A percentile compares a stretch with the other conserved stretches of the same genome.
These are phyloP conservation scores for Rhagonycha lutea DNA, from an alignment of 2,888 invertebrate genomes.

Conservation along the genomic window DNA sequence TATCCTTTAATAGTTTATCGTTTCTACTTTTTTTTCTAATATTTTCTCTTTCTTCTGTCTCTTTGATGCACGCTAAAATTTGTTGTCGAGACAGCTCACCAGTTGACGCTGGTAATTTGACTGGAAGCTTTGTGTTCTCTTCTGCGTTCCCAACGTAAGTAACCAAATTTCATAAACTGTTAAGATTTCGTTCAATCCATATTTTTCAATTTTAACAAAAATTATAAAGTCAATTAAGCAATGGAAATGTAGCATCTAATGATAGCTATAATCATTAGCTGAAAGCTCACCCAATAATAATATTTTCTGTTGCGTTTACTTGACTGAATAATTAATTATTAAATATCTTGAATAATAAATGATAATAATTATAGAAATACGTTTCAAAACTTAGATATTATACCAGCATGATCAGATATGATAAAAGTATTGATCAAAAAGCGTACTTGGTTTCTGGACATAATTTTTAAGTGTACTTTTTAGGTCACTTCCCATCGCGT, in stretches of 20 bases:
- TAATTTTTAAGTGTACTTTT: background rate
- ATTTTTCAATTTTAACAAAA: too few species aligned
- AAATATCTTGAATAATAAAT: too few species aligned
- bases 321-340: too few species aligned
- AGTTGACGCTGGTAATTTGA: constrained; percentile 32
- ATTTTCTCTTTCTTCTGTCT: constrained; percentile 30
- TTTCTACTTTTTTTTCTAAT: constrained; percentile 26
- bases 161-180: constrained; percentile 8
- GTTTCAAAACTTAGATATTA: too few species aligned
- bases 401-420: background rate
- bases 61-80: constrained; percentile 17
- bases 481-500: background rate
- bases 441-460: too few species aligned
- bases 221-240: too few species aligned
- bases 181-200: background rate
- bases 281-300: too few species aligned
- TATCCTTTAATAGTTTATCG: constrained; percentile 33
- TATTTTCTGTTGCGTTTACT: too few species aligned
- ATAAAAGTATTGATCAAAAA: too few species aligned
- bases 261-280: too few species aligned
- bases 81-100: constrained; percentile 23
- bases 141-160: constrained; percentile 25
- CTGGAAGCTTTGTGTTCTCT: constrained; percentile 23
- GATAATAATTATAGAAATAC: too few species aligned
- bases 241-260: too few species aligned